Conservation (phyloP, 2,113 vertebrate genomes). For the Stomatorhinus ivindoensis region DNA sequence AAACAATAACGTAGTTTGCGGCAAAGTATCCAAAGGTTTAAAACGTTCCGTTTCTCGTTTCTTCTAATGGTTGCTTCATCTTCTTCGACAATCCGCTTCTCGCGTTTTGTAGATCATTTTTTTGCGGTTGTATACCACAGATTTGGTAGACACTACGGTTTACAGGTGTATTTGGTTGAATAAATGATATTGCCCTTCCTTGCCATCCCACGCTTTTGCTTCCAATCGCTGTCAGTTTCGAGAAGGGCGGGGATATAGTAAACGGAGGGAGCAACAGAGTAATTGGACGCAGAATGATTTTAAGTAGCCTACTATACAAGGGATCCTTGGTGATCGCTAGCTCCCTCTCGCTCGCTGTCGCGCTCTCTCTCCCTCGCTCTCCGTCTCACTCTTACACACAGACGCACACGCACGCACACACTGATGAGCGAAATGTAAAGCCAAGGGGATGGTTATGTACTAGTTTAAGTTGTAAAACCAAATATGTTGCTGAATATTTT, state of each 20-base stretch:
- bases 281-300: slow-evolving; percentile 41
- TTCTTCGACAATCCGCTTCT: slow-evolving; percentile 37
- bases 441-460: not conserved
- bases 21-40: not conserved
- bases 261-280: slow-evolving; percentile 33
- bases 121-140: not conserved
- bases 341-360: slow-evolving; percentile 25
- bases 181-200: slow-evolving; percentile 34
- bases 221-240: slow-evolving; percentile 25
- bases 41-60: slow-evolving; percentile 30
- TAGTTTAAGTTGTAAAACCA: not conserved
- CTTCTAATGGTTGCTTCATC: slow-evolving; percentile 24
- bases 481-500: not conserved
- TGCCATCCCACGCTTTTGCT: slow-evolving; percentile 17
- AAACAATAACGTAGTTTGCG: slow-evolving; percentile 22
- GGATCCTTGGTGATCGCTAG: slow-evolving; percentile 24
- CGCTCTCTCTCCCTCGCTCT: slow-evolving; percentile 14
- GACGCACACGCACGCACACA: slow-evolving; percentile 9
- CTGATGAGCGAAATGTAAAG: slow-evolving; percentile 9
- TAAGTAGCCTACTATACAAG: slow-evolving; percentile 27
- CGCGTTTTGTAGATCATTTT: slow-evolving; percentile 5
- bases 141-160: slow-evolving; percentile 30
- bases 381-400: not conserved
- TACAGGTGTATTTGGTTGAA: slow-evolving; percentile 46
- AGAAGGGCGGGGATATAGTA: slow-evolving; percentile 16